Percentiles rank a stretch among this genome's conserved stretches.
Evolutionary conservation across 2,797 vertebrate species (phyloP).

Genomic region (Xiphorhynchus erythropygius): DNA sequence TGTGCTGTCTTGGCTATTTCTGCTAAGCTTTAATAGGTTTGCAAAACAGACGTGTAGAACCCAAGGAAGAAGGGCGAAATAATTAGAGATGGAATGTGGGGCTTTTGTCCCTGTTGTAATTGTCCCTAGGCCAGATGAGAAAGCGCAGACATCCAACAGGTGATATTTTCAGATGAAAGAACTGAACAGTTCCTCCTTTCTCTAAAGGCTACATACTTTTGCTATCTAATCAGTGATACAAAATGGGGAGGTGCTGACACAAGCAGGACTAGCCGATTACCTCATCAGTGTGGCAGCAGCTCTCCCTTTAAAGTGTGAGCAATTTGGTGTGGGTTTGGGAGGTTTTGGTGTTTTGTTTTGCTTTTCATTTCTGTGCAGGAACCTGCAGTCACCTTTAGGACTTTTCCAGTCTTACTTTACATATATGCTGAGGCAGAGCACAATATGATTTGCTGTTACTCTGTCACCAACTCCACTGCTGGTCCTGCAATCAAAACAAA

Average conservation of each 20-base stretch:
- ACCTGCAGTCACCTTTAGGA: not conserved
- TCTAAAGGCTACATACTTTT: slow-evolving; percentile 48
- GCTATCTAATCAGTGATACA: slow-evolving; percentile 47
- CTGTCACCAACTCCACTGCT: not conserved
- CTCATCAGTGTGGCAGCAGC: slow-evolving; percentile 39
- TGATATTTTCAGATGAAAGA: slow-evolving; percentile 38
- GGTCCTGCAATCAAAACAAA: not conserved
- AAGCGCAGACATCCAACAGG: slow-evolving; percentile 41
- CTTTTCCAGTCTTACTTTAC: not conserved
- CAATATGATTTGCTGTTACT: not conserved
- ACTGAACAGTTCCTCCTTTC: slow-evolving; percentile 40
- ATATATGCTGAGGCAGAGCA: not conserved
- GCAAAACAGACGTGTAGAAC: not conserved
- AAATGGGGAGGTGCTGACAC: slow-evolving; percentile 57
- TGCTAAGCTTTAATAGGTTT: not conserved
- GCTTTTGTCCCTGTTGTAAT: slow-evolving; percentile 30
- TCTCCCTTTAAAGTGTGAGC: not conserved
- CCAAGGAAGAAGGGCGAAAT: not conserved
- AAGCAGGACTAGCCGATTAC: slow-evolving; percentile 44
- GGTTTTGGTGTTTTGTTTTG: not conserved
- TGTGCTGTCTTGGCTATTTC: not conserved
- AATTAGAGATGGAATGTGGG: slow-evolving; percentile 34
- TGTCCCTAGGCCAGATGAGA: slow-evolving; percentile 28
- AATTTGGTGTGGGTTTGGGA: not conserved
- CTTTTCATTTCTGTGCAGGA: not conserved